A percentile compares a stretch with the other conserved stretches of the same genome.
These are phyloP conservation scores for Acridotheres tristis DNA, from an alignment of 2,797 vertebrate species.

Conservation along the genomic window DNA sequence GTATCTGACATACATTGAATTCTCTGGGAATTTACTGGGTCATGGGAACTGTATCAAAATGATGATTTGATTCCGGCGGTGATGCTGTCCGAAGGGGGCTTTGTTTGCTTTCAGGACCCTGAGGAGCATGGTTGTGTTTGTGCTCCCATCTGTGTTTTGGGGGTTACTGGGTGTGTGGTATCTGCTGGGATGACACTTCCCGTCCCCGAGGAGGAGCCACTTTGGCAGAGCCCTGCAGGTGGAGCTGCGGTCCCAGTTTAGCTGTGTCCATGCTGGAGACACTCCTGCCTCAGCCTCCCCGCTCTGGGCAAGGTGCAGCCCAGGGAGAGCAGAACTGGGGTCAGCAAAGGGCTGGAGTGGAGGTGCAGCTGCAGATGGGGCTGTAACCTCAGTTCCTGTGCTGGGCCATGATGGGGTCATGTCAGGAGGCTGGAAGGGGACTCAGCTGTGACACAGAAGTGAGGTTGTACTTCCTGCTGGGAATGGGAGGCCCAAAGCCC, in stretches of 20 bases:
- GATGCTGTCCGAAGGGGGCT: not conserved
- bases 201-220: not conserved
- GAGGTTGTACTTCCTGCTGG: not conserved
- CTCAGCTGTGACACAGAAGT: not conserved
- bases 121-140: not conserved
- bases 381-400: not conserved
- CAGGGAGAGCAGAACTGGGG: not conserved
- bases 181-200: not conserved
- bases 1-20: not conserved
- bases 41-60: not conserved
- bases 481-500: not conserved
- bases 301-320: not conserved
- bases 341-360: not conserved
- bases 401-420: rapidly evolving
- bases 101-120: not conserved
- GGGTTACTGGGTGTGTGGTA: rapidly evolving
- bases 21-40: not conserved
- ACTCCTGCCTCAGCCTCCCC: not conserved
- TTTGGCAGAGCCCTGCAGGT: constrained; percentile 50
- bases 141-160: not conserved
- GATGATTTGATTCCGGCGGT: not conserved
- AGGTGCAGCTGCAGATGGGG: not conserved
- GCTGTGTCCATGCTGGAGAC: not conserved
- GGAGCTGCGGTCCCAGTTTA: constrained; percentile 28
- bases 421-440: not conserved